Evolutionary conservation across 1,140 invertebrate species (phyloP).

Genomic region (Ectropis grisescens): DNA sequence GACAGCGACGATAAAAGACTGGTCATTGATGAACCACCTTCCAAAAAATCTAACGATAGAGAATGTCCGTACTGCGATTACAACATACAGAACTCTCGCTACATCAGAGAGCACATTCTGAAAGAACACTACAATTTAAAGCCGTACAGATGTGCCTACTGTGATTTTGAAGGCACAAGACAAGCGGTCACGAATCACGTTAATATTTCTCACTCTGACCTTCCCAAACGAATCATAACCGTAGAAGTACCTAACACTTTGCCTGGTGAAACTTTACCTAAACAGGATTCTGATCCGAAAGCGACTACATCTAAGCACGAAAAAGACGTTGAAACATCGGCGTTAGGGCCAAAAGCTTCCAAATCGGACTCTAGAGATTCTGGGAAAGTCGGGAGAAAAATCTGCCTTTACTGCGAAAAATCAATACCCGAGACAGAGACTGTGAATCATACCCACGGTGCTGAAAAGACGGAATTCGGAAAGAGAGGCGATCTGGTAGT

Average conservation of each 20-base stretch:
- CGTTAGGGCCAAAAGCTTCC: too few species aligned
- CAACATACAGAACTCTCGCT: slow-evolving; percentile 16
- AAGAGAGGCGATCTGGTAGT: slow-evolving; percentile 29
- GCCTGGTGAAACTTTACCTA: slow-evolving; percentile 4
- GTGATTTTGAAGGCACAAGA: slow-evolving; percentile 14
- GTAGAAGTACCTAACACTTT: too few species aligned
- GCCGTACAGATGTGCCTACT: slow-evolving; percentile 28
- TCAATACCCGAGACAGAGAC: slow-evolving; percentile 9
- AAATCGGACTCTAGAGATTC: background rate
- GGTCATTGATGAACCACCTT: slow-evolving; percentile 27
- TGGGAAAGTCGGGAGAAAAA: slow-evolving; percentile 5
- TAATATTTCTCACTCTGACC: slow-evolving; percentile 6
- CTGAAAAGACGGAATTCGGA: slow-evolving; percentile 16
- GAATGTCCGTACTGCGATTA: slow-evolving; percentile 24
- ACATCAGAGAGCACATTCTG: slow-evolving; percentile 24
- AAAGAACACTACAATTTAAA: slow-evolving; percentile 25
- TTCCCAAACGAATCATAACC: background rate
- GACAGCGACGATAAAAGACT: slow-evolving; percentile 36
- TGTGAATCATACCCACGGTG: slow-evolving; percentile 17
- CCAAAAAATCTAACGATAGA: background rate
- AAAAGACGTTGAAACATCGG: background rate
- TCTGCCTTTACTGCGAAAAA: slow-evolving; percentile 33
- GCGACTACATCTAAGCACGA: too few species aligned
- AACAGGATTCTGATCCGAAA: too few species aligned
- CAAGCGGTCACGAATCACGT: slow-evolving; percentile 14